Percentiles rank a stretch among this genome's conserved stretches.
Conservation (phyloP, 2,888 invertebrate genomes). For the Trichogramma evanescens region DNA sequence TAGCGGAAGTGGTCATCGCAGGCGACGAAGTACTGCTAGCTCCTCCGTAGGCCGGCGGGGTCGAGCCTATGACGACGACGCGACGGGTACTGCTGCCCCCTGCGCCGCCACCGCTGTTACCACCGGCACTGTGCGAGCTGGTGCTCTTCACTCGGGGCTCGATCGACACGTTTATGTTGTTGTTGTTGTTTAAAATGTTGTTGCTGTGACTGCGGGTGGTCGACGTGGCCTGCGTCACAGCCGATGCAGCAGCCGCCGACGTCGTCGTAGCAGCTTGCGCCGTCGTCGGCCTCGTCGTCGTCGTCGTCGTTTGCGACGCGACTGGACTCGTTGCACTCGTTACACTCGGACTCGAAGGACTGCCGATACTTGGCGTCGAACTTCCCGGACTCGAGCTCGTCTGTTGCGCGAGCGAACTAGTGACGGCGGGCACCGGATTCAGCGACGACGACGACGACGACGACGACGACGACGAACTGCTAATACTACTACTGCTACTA, state of each 20-base stretch:
- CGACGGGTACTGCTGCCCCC: slow-evolving; percentile 26
- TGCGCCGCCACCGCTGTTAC: background rate
- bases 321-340: background rate
- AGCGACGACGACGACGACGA: background rate
- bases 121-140: slow-evolving; percentile 1
- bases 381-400: background rate
- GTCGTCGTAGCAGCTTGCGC: slow-evolving; percentile 9
- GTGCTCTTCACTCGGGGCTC: slow-evolving; percentile 25
- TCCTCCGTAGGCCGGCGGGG: slow-evolving; percentile 13
- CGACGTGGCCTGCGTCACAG: slow-evolving; percentile 31
- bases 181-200: slow-evolving; percentile 4
- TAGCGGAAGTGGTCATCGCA: slow-evolving; percentile 32
- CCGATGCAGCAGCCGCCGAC: slow-evolving; percentile 19
- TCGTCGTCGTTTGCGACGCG: slow-evolving; percentile 15
- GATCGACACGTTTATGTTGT: slow-evolving; percentile 21
- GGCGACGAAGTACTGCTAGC: slow-evolving; percentile 26
- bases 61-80: slow-evolving; percentile 4
- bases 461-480: background rate
- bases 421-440: background rate
- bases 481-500: too few species aligned
- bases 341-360: background rate
- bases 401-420: background rate
- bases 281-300: slow-evolving; percentile 2
- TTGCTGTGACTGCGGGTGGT: slow-evolving; percentile 42
- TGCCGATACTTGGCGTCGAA: background rate